Evolutionary conservation across 1,140 invertebrate species (phyloP).

Genomic region (Lordiphosa collinella): DNA sequence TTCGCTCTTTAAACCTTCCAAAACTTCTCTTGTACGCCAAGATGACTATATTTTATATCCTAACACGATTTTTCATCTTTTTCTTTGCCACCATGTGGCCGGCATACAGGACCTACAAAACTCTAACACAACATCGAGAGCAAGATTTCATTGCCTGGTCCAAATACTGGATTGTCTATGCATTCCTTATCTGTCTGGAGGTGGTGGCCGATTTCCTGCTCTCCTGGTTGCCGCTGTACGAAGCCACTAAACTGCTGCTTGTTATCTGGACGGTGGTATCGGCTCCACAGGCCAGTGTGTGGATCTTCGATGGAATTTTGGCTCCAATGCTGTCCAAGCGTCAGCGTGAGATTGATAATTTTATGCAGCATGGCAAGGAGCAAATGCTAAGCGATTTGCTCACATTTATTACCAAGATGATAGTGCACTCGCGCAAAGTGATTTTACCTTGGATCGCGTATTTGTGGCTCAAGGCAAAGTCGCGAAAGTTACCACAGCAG

Average conservation of each 20-base stretch:
- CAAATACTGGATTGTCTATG: slow-evolving; percentile 60
- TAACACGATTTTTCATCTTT: slow-evolving; percentile 35
- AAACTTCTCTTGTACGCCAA: not conserved
- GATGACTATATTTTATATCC: slow-evolving; percentile 31
- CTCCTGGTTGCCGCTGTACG: slow-evolving; percentile 49
- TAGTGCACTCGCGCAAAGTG: not conserved
- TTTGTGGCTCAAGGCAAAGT: slow-evolving; percentile 17
- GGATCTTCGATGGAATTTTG: slow-evolving; percentile 47
- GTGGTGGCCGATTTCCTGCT: slow-evolving; percentile 31
- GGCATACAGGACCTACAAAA: slow-evolving; percentile 41
- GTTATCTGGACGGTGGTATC: slow-evolving; percentile 43
- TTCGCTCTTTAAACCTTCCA: not conserved
- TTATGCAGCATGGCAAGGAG: slow-evolving; percentile 29
- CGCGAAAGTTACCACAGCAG: not conserved
- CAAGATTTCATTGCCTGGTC: slow-evolving; percentile 28
- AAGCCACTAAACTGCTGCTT: slow-evolving; percentile 36
- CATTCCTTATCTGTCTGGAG: slow-evolving; percentile 33
- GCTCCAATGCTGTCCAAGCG: slow-evolving; percentile 30
- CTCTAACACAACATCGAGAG: slow-evolving; percentile 12
- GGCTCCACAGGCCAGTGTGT: slow-evolving; percentile 51
- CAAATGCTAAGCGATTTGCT: slow-evolving; percentile 20
- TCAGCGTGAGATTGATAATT: slow-evolving; percentile 35
- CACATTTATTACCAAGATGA: not conserved
- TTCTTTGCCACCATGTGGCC: slow-evolving; percentile 41
- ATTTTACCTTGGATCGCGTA: slow-evolving; percentile 9